Evolutionary conservation across 2,113 vertebrate genomes (phyloP).

Genomic region (Machaerirhynchus nigripectus): DNA sequence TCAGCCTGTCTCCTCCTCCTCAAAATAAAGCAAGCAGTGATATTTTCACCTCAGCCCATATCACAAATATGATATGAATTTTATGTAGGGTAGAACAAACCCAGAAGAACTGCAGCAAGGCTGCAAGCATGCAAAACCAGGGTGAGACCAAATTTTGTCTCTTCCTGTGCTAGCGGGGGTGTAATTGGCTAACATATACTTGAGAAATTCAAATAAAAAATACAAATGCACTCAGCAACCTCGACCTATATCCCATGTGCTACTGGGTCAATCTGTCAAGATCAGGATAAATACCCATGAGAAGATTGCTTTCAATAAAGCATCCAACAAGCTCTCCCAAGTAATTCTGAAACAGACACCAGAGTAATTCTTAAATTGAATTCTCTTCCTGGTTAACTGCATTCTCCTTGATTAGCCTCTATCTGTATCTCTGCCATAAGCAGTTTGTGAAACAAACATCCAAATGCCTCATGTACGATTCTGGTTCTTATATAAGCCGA

Average conservation of each 20-base stretch:
- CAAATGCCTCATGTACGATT: not conserved
- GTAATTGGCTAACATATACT: not conserved
- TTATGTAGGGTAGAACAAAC: not conserved
- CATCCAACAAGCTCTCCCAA: not conserved
- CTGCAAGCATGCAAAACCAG: not conserved
- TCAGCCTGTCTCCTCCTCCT: not conserved
- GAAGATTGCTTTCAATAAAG: not conserved
- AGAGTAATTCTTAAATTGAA: not conserved
- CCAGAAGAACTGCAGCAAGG: not conserved
- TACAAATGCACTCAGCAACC: not conserved
- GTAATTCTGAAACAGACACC: not conserved
- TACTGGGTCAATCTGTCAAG: not conserved
- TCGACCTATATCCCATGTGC: not conserved
- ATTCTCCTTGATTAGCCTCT: not conserved
- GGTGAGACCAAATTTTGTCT: not conserved
- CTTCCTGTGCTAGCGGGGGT: fast-evolving
- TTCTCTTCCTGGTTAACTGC: not conserved
- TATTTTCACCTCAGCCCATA: not conserved
- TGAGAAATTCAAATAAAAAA: not conserved
- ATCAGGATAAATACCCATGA: not conserved
- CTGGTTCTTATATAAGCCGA: not conserved
- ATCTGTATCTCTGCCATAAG: not conserved
- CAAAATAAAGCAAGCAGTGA: not conserved
- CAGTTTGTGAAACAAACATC: not conserved
- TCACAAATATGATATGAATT: not conserved